Conservation (phyloP, 2,113 vertebrate genomes). For the Zootoca vivipara region DNA sequence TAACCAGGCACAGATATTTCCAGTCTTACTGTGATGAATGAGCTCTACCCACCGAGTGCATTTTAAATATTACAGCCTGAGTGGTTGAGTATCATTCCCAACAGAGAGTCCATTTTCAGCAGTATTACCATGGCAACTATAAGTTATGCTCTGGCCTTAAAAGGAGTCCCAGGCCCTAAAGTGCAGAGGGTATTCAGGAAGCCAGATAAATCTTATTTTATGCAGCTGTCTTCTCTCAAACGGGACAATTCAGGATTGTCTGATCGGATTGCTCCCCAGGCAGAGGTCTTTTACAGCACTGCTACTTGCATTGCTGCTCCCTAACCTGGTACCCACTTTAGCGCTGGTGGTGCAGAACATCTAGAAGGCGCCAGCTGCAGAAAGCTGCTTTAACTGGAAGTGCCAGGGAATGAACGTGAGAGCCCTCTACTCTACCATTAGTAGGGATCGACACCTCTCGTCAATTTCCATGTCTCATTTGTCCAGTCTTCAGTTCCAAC, state of each 20-base stretch:
- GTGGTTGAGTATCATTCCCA: neutral
- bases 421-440: no score
- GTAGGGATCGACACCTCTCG: no score
- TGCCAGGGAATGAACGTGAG: no score
- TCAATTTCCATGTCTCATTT: no score
- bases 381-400: no score
- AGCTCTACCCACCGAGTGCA: neutral
- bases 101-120: neutral
- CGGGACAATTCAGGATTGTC: neutral
- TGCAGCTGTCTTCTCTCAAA: neutral
- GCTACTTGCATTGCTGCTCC: neutral
- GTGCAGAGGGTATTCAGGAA: neutral
- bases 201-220: neutral
- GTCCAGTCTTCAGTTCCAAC: no score
- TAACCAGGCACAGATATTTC: neutral
- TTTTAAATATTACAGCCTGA: neutral
- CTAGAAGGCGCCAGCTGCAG: no score
- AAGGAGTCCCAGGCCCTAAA: neutral
- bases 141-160: neutral
- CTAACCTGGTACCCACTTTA: no score
- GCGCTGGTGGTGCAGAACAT: no score
- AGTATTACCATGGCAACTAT: neutral
- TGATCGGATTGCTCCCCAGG: neutral
- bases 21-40: neutral
- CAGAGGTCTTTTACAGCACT: neutral